Conservation (phyloP, 2,888 invertebrate species). For the Nezara viridula region DNA sequence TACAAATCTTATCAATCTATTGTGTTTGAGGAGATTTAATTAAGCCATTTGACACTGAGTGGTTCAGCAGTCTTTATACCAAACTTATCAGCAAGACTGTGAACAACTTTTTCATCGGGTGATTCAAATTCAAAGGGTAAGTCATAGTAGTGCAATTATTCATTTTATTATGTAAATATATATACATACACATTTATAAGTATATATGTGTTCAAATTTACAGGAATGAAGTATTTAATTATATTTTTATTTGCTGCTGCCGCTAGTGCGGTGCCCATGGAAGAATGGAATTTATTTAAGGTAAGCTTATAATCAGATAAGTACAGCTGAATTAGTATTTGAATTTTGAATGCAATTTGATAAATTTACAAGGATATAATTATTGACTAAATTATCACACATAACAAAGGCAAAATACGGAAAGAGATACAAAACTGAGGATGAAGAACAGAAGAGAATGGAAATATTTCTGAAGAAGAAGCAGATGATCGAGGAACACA, state of each 20-base stretch:
- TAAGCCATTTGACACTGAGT: neutral
- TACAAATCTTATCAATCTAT: neutral
- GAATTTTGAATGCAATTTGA: neutral
- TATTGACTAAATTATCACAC: neutral
- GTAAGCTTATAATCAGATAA: neutral
- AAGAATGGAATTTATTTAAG: slow-evolving; percentile 33
- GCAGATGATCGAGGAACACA: neutral
- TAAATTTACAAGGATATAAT: neutral
- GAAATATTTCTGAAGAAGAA: neutral
- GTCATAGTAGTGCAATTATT: neutral
- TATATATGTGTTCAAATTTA: too few relatives aligned
- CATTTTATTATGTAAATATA: too few relatives aligned
- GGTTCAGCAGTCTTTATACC: neutral
- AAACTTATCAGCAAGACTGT: neutral
- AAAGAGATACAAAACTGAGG: neutral
- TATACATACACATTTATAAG: too few relatives aligned
- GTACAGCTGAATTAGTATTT: neutral
- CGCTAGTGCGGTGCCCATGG: neutral
- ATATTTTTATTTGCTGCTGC: neutral
- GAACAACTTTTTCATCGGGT: neutral
- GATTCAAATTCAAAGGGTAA: neutral
- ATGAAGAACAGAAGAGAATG: neutral
- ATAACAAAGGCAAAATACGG: neutral
- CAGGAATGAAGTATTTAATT: neutral
- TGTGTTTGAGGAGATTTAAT: neutral